phyloP scores from a whole-genome alignment of 2,797 vertebrate species.

The Phaenicophaeus curvirostris region DNA sequence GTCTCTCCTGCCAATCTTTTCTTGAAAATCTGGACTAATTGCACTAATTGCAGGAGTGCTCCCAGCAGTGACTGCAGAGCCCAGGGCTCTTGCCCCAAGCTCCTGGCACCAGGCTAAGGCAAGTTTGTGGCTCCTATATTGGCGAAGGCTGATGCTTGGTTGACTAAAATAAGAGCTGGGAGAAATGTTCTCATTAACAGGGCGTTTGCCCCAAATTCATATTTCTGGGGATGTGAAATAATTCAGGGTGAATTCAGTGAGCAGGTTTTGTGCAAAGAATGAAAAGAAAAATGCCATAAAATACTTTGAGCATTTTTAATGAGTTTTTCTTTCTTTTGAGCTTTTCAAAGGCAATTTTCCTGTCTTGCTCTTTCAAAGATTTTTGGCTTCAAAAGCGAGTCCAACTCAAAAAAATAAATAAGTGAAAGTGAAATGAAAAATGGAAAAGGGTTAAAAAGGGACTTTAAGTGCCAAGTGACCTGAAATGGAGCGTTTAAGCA shows the following conservation, averaged over 20 bases:
- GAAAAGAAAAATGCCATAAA: background rate
- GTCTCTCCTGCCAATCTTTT: background rate
- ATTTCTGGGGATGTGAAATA: background rate
- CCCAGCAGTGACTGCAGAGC: background rate
- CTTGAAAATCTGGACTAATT: background rate
- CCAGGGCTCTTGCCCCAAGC: background rate
- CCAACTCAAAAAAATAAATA: background rate
- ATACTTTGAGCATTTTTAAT: background rate
- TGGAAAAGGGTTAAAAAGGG: background rate
- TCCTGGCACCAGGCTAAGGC: accelerated
- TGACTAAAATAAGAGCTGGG: background rate
- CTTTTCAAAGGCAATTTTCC: background rate
- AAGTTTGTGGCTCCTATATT: background rate
- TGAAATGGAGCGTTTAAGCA: background rate
- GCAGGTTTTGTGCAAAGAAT: accelerated
- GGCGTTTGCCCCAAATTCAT: background rate
- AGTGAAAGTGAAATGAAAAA: background rate
- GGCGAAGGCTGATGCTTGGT: background rate
- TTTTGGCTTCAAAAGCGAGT: background rate
- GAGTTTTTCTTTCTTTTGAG: background rate
- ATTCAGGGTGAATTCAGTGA: background rate
- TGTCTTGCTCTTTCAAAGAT: background rate
- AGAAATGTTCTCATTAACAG: background rate
- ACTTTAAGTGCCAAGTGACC: background rate
- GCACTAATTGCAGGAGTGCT: background rate